Percentiles rank a stretch among this genome's conserved stretches.
These are phyloP conservation scores for Cheracebus regulus DNA, from an alignment of 2,797 vertebrate genomes.

Conservation along the genomic window DNA sequence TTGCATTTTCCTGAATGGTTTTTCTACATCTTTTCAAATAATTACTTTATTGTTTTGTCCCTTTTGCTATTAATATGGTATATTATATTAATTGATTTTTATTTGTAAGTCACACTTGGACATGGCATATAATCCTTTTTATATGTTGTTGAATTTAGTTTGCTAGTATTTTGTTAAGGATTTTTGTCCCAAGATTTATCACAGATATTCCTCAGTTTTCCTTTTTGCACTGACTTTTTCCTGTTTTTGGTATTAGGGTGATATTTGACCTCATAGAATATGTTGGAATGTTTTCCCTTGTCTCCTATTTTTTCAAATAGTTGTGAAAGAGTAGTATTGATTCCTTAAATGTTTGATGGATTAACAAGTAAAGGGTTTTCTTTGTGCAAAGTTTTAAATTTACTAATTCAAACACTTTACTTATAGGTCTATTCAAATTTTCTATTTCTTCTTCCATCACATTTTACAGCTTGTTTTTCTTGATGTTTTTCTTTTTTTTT, in stretches of 20 bases:
- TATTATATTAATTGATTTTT: not conserved
- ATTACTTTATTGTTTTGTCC: not conserved
- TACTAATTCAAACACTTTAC: not conserved
- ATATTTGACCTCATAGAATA: not conserved
- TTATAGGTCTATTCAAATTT: not conserved
- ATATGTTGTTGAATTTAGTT: not conserved
- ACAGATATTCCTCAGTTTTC: not conserved
- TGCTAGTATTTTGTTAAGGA: not conserved
- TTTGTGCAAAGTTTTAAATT: not conserved
- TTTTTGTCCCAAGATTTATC: not conserved
- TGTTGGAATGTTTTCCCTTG: not conserved
- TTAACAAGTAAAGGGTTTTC: not conserved
- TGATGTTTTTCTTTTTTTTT: not conserved
- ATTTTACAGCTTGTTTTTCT: not conserved
- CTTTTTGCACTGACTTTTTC: not conserved
- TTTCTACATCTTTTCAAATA: not conserved
- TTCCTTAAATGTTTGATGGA: not conserved
- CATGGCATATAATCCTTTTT: not conserved
- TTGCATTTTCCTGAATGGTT: not conserved
- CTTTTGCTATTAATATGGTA: not conserved
- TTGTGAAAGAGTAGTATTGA: not conserved
- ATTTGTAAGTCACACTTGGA: not conserved
- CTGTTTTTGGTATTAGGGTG: not conserved
- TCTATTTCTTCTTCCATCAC: not conserved
- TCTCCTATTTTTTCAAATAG: not conserved